Evolutionary conservation across 1,140 invertebrate species (phyloP).

Genomic region (Aphaenogaster floridana): DNA sequence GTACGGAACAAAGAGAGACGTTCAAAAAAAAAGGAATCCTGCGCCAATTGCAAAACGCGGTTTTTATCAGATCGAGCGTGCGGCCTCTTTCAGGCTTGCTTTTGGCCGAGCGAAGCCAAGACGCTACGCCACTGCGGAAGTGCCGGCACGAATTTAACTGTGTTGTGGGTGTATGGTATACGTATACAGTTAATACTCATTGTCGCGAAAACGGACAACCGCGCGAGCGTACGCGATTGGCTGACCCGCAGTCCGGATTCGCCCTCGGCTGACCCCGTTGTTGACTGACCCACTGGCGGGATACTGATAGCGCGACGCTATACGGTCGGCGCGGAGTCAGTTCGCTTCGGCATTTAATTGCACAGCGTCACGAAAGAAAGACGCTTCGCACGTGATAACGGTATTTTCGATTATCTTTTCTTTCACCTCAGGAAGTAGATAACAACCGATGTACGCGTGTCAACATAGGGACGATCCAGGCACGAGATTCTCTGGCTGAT

Average conservation of each 20-base stretch:
- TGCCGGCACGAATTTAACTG: constrained; percentile 51
- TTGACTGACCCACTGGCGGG: constrained; percentile 83
- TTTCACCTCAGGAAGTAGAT: not conserved
- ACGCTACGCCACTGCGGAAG: constrained; percentile 49
- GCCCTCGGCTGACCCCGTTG: constrained; percentile 83
- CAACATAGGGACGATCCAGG: not conserved
- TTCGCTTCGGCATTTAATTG: constrained; percentile 55
- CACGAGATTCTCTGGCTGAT: not conserved
- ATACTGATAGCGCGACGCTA: constrained; percentile 71
- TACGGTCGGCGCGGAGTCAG: constrained; percentile 26
- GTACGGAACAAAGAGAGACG: not conserved
- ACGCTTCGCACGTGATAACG: constrained; percentile 60
- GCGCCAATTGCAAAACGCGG: not conserved
- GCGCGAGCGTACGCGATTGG: constrained; percentile 76
- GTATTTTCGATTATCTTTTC: constrained; percentile 32
- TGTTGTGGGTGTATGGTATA: constrained; percentile 63
- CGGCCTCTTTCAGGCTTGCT: not conserved
- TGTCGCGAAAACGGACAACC: constrained; percentile 68
- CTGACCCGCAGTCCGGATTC: constrained; percentile 78
- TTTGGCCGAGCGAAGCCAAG: not conserved
- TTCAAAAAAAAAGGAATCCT: not conserved
- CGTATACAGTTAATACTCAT: constrained; percentile 76
- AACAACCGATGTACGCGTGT: not conserved
- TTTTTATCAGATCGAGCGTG: not conserved
- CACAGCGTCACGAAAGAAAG: constrained; percentile 27